Conservation (phyloP, 2,888 invertebrate genomes). For the Acleris laterana region DNA sequence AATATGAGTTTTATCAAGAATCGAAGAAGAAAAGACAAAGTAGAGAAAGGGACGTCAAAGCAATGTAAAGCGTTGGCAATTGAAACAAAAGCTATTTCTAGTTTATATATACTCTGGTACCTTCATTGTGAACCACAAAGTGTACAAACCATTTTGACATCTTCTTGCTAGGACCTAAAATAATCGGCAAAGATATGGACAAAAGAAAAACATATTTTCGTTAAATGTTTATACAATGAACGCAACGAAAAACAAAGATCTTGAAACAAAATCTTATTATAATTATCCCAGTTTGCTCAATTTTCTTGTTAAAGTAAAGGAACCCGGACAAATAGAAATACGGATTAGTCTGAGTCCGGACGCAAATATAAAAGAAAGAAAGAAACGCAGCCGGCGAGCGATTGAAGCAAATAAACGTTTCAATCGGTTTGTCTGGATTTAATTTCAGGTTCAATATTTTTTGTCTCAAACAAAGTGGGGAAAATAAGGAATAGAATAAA, state of each 20-base stretch:
- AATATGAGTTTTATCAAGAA: too few relatives aligned
- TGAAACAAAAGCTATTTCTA: too few relatives aligned
- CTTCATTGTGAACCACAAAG: too few relatives aligned
- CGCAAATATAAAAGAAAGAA: constrained; percentile 25
- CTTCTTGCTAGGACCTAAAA: too few relatives aligned
- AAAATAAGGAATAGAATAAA: background rate
- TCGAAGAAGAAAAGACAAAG: too few relatives aligned
- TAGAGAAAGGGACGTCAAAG: too few relatives aligned
- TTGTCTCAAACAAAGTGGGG: constrained; percentile 11
- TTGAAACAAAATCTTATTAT: constrained; percentile 9
- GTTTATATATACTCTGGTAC: too few relatives aligned
- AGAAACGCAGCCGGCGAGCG: constrained; percentile 3
- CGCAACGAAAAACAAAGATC: background rate
- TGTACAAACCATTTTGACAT: too few relatives aligned
- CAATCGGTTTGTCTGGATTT: constrained; percentile 18
- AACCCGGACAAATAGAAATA: constrained; percentile 29
- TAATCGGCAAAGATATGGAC: too few relatives aligned
- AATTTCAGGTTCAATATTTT: constrained; percentile 25
- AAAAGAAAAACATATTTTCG: too few relatives aligned
- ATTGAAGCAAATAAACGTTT: constrained; percentile 28
- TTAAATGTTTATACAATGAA: background rate
- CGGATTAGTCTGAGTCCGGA: constrained; percentile 18
- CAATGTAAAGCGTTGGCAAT: too few relatives aligned
- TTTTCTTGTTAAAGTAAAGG: constrained; percentile 30
- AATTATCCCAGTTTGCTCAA: constrained; percentile 20